Evolutionary conservation across 2,113 vertebrate species (phyloP), one percentile per base, ranked within the genome.

Genomic region (Poeciliopsis retropinna): DNA sequence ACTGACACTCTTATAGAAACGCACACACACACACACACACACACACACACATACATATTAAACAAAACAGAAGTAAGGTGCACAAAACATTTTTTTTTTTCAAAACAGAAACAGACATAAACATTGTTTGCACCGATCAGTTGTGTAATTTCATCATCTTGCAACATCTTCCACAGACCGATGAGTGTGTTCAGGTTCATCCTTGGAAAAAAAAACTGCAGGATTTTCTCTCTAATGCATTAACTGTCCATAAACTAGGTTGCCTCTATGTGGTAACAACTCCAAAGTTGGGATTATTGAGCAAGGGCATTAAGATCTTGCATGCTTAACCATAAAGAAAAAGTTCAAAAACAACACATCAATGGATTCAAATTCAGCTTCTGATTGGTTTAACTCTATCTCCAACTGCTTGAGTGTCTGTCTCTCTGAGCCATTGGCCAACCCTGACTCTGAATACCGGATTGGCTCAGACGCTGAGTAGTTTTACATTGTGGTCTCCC

Each of bases 301-400:
- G 73, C 32, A 72, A 78, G 54, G 25, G 37, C 51, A 68, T 83
- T 69, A 65, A 70, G 31, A 51, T 76, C 61, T 78, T 78, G 70
- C 32, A 39, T 70, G 64, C 73, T 73, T 73, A 14, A 70, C 67
- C 75, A 54, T 80, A 72, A 85, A 82, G 37, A 60, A 25, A 81
- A 81, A 88, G 85, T 83, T 87, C 60, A 83, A 83, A 87, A 91
- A 89, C 88, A 92, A 90, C 79, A 84, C 81, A 84, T 82, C 81
- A 83, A 41, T 82, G 70, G 78, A 76, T 80, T 78, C 66, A 71
- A 9, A 70, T 70, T 27, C 13, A 62, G 17, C 8, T 62, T 74
- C 54, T 89, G 87, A 92, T 90, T 91, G 91, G 87, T 88, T 84
- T 63, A 74, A 78, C 84, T 87, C 87, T 91, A 91, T 93, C 90